Conservation (phyloP, 2,797 vertebrate species). For the Amblyopsis hoosieri region DNA sequence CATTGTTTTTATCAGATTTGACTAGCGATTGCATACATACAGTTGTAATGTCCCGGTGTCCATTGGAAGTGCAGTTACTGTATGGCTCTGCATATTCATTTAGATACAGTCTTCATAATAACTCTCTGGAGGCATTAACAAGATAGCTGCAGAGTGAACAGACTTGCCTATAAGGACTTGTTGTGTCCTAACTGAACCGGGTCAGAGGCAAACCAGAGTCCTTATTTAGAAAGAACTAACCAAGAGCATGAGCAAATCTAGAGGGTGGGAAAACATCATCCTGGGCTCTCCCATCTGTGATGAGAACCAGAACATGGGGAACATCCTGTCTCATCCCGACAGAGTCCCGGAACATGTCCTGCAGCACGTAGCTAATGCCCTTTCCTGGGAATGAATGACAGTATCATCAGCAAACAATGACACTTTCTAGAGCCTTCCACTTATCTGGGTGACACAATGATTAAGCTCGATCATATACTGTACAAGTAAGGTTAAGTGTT, state of each 20-base stretch:
- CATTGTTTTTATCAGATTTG: too few species aligned
- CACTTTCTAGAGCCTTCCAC: neutral
- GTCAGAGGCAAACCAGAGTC: neutral
- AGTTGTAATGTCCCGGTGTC: neutral
- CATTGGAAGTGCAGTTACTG: too few species aligned
- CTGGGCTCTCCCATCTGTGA: conserved; percentile 89
- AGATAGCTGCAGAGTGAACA: too few species aligned
- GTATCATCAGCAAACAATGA: conserved; percentile 5
- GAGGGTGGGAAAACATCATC: conserved; percentile 85
- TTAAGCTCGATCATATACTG: neutral
- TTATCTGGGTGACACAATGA: neutral
- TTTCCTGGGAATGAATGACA: conserved; percentile 68
- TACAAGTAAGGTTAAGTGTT: neutral
- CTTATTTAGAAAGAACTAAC: conserved; percentile 62
- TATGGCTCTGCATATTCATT: too few species aligned
- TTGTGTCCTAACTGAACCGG: neutral
- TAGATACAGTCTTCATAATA: too few species aligned
- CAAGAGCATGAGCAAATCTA: conserved; percentile 81
- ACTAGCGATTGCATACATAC: too few species aligned
- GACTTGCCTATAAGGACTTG: too few species aligned
- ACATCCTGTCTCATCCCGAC: conserved; percentile 84
- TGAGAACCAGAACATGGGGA: conserved; percentile 81
- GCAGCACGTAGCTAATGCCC: conserved; percentile 83
- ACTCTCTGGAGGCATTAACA: too few species aligned
- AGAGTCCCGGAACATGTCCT: conserved; percentile 85